A percentile compares a stretch with the other conserved stretches of the same genome.
phyloP scores from a whole-genome alignment of 2,888 invertebrate genomes.

The Hartigia nigra region DNA sequence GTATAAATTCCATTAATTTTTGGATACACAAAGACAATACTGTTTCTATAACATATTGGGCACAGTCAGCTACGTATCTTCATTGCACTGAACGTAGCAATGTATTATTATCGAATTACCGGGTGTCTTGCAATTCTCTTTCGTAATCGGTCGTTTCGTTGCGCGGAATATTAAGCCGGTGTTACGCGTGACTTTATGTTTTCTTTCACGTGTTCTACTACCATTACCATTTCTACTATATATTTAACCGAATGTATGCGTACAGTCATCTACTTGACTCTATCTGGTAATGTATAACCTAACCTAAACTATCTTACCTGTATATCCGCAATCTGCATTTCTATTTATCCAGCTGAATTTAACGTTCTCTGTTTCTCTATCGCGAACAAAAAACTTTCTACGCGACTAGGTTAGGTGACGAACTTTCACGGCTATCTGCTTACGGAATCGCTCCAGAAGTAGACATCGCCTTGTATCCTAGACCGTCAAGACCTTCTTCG shows the following conservation, averaged over 20 bases:
- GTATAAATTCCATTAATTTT: conserved; percentile 2
- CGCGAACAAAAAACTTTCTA: conserved; percentile 39
- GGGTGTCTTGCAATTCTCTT: conserved; percentile 42
- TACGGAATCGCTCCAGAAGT: conserved; percentile 31
- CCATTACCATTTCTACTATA: neutral
- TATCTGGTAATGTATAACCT: neutral
- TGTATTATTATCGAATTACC: conserved; percentile 47
- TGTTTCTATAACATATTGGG: neutral
- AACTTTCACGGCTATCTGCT: conserved; percentile 44
- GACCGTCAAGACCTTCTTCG: neutral
- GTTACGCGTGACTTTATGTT: conserved; percentile 36
- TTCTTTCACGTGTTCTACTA: neutral
- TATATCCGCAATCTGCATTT: neutral
- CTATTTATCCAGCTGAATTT: neutral
- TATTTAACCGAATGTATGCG: neutral
- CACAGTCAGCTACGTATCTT: neutral
- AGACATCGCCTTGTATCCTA: neutral
- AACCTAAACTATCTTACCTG: neutral
- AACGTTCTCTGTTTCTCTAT: neutral
- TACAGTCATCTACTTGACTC: neutral
- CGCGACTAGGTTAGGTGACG: conserved; percentile 35
- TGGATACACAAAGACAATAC: neutral
- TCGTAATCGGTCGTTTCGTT: conserved; percentile 45
- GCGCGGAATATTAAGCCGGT: conserved; percentile 50
- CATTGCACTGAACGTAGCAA: neutral